phyloP scores from a whole-genome alignment of 2,113 vertebrate genomes.

The Eolophus roseicapilla region DNA sequence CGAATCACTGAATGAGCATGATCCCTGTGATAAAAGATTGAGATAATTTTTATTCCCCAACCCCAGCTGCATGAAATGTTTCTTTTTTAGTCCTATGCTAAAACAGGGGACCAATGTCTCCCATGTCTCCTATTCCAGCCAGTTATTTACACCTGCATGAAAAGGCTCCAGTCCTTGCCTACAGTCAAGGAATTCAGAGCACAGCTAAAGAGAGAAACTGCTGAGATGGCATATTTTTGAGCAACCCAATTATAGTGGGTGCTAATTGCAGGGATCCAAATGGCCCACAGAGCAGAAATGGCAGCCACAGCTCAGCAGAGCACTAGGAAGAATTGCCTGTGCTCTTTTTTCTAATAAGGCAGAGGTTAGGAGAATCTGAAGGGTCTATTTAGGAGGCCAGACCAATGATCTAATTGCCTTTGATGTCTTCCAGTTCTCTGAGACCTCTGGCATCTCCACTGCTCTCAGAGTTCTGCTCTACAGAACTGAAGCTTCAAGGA shows the following conservation, averaged over 20 bases:
- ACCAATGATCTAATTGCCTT: not conserved
- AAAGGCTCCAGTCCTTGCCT: not conserved
- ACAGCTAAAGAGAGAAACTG: not conserved
- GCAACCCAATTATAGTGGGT: not conserved
- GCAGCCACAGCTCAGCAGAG: not conserved
- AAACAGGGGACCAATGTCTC: not conserved
- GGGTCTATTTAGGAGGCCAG: not conserved
- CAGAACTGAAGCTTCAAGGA: not conserved
- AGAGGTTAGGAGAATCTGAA: not conserved
- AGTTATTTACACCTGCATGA: not conserved
- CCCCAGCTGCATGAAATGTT: not conserved
- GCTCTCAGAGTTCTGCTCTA: accelerated
- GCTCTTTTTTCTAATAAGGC: not conserved
- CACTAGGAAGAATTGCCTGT: not conserved
- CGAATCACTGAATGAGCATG: not conserved
- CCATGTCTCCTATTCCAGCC: not conserved
- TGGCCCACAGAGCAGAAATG: not conserved
- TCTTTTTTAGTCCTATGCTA: not conserved
- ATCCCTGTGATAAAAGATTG: not conserved
- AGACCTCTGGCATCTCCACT: not conserved
- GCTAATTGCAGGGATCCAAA: not conserved
- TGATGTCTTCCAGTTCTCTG: not conserved
- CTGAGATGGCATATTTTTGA: not conserved
- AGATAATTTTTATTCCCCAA: not conserved
- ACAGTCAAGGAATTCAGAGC: not conserved